These are phyloP conservation scores for Hydractinia echinata DNA, from an alignment of 30 jellyfish, hydroid and myxozoan genomes.

Conservation along the genomic window DNA sequence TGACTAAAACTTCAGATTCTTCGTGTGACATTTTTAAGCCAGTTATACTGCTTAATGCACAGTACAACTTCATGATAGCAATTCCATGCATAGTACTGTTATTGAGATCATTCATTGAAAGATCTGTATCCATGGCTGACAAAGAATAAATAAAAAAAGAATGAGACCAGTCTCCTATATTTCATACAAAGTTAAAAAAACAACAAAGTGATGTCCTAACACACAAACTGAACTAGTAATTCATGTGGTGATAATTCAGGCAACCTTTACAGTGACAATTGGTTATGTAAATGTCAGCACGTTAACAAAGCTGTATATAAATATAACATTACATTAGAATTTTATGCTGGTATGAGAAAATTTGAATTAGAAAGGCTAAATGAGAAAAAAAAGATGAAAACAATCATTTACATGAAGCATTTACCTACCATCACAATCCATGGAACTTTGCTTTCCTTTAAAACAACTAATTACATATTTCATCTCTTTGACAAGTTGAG, in stretches of 20 bases:
- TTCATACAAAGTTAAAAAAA: background rate
- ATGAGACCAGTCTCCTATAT: background rate
- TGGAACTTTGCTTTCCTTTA: background rate
- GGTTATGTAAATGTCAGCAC: no score
- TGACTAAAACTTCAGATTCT: conserved; percentile 76
- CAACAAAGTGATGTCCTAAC: background rate
- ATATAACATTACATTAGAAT: no score
- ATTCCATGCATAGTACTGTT: conserved; percentile 59
- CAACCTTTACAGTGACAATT: no score
- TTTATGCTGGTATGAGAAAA: no score
- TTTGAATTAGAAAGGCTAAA: no score
- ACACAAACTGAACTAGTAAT: no score
- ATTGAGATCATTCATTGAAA: background rate
- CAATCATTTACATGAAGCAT: no score
- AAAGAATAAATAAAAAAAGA: background rate
- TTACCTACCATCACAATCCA: no score
- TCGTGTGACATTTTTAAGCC: conserved; percentile 80
- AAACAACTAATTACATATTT: conserved; percentile 10
- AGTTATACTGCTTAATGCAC: conserved; percentile 72
- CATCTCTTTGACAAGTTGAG: conserved; percentile 34
- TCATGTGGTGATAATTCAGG: no score
- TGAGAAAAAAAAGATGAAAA: no score
- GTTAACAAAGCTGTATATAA: no score
- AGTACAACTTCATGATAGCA: conserved; percentile 76
- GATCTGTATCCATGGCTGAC: background rate